phyloP scores from a whole-genome alignment of 37 sponge, comb jelly and placozoan genomes.

The Diacarnus erythraeanus region DNA sequence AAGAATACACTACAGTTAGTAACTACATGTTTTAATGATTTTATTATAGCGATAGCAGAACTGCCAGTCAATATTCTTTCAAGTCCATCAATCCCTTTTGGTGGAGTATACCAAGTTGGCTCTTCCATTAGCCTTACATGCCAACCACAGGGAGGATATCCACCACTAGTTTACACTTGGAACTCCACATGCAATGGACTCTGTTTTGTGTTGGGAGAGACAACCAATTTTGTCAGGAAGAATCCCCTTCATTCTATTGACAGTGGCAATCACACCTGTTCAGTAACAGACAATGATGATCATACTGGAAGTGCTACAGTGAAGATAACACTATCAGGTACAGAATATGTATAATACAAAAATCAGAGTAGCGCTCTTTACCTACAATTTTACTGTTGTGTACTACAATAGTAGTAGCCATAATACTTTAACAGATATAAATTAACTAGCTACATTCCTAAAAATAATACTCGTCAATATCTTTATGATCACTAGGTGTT shows the following conservation, averaged over 20 bases:
- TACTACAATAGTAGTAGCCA: not conserved
- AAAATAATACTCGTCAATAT: not conserved
- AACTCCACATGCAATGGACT: conserved; percentile 8
- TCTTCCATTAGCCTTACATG: conserved; percentile 2
- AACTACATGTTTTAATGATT: not conserved
- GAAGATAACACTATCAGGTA: conserved; percentile 7
- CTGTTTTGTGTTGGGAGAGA: conserved; percentile 9
- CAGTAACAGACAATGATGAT: conserved; percentile 11
- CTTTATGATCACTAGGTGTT: too few species aligned
- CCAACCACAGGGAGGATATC: conserved; percentile 5
- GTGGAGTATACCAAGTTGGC: conserved; percentile 11
- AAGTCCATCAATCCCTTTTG: not conserved
- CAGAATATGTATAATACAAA: too few species aligned
- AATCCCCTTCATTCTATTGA: conserved; percentile 9
- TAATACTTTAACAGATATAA: not conserved
- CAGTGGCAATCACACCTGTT: conserved; percentile 18
- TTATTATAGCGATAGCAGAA: not conserved
- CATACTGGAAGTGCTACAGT: conserved; percentile 11
- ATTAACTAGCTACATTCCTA: not conserved
- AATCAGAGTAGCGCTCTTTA: too few species aligned
- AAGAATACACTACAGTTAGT: too few species aligned
- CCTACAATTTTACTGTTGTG: not conserved
- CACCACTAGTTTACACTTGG: conserved; percentile 8
- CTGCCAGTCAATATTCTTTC: not conserved
- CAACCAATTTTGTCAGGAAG: not conserved